Base-by-base conservation (phyloP, 35 echinoderm and acorn worm species). In the Acanthaster planci region DNA sequence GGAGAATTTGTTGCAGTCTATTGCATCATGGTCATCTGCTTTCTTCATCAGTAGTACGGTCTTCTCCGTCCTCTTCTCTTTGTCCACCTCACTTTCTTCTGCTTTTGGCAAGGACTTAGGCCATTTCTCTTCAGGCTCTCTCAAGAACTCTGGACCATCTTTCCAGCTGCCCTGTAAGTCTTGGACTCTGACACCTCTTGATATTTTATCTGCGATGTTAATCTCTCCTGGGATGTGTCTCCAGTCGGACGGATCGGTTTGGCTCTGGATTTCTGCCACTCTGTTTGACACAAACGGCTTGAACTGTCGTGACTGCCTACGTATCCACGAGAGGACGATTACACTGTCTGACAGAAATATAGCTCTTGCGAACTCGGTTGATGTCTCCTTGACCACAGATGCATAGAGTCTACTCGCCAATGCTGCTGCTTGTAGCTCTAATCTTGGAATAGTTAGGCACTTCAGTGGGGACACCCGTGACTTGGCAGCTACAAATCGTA, bases 181-280 rank as follows among this genome's bases (percentile, higher is more conserved):
- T 78, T 78, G 16, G 76, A 78, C 7, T 78, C 32, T 78, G 39
- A 32, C 39, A 19, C 76, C 76, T 78, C 76, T 78, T 19, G 76
- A 78, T 2, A 95, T 55, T 50, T 95, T 85, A 34, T 95, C 93
- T 8, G 89, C 93, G 16, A 79, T 38, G 80, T 91, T 95, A 9
- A 7, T n/a, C 72, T 95, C 80, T 21, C 84, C 88, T 60, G 93
- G 93, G 7, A 78, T n/a, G 35, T 78, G 76, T 34, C 34, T 22
- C 76, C 59, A 90, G 8, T 82, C 51, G 37, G 84, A 84, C 2
- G 89, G 84, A 23, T 91, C 76, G 37, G 93, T 84, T 10, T 52
- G 30, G 16, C 76, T 85, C 52, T 95, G 89, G 9, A 88, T 91
- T 59, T 90, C 88, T 22, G 84, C 81, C 6, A 95, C 88, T 85